Percentiles rank a stretch among this genome's conserved stretches.
These are phyloP conservation scores for Polydesmus complanatus DNA, from an alignment of 2,888 invertebrate genomes.

Conservation along the genomic window DNA sequence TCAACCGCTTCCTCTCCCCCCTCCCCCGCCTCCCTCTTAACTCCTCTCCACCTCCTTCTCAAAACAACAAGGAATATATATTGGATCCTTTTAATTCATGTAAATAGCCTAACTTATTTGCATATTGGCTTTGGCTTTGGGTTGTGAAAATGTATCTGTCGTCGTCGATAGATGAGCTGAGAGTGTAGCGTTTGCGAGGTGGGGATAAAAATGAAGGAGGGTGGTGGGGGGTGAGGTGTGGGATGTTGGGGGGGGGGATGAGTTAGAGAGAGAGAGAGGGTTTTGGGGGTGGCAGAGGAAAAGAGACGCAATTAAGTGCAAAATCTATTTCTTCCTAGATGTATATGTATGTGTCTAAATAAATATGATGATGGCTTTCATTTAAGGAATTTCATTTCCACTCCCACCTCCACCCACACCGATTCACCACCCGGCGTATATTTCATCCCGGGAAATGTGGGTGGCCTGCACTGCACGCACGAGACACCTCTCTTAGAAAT, in stretches of 20 bases:
- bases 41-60: not conserved
- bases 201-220: not conserved
- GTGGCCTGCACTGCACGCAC: too few species aligned
- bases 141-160: not conserved
- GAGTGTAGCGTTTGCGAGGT: too few species aligned
- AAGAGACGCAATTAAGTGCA: not conserved
- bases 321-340: not conserved
- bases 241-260: not conserved
- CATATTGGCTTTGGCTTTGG: not conserved
- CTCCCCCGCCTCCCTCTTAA: not conserved
- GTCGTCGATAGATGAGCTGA: not conserved
- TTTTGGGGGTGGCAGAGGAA: not conserved
- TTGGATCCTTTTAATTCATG: not conserved
- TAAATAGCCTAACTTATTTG: not conserved
- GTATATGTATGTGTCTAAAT: not conserved
- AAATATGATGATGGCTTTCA: not conserved
- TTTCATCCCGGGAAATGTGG: too few species aligned
- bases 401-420: not conserved
- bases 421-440: not conserved
- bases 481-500: not conserved
- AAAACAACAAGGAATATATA: not conserved
- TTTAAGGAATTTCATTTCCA: not conserved
- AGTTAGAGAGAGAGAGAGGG: not conserved
- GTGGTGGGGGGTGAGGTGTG: not conserved
- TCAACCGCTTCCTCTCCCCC: not conserved